phyloP scores from a whole-genome alignment of 2,113 vertebrate genomes.

The Lagopus leucura region DNA sequence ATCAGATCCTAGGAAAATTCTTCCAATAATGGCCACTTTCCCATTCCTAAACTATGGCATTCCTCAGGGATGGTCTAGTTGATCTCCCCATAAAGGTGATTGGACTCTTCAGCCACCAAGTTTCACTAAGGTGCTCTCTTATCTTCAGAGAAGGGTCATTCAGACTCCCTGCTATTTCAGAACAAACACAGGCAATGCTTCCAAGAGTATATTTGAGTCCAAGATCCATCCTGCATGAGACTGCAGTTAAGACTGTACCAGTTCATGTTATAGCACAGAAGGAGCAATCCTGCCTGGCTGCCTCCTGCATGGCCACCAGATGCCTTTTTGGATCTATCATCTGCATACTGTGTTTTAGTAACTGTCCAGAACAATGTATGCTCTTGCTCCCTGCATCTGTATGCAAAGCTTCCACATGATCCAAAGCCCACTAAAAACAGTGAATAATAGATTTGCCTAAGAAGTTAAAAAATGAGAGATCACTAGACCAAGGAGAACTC shows the following conservation, averaged over 20 bases:
- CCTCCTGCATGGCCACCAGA: neutral
- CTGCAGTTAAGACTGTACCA: neutral
- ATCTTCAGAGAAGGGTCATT: neutral
- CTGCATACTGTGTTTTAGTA: neutral
- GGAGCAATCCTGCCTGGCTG: neutral
- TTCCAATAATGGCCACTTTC: neutral
- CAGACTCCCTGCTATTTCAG: neutral
- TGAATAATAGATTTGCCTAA: neutral
- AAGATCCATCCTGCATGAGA: neutral
- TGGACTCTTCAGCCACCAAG: neutral
- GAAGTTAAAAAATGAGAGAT: neutral
- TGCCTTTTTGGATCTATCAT: neutral
- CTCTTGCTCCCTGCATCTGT: neutral
- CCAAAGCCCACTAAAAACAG: neutral
- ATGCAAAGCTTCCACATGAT: neutral
- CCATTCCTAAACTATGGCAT: neutral
- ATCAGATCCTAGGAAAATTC: neutral
- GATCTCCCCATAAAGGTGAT: neutral
- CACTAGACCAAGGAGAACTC: neutral
- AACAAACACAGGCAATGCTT: neutral
- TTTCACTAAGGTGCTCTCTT: neutral
- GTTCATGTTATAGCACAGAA: neutral
- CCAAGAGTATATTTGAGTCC: neutral
- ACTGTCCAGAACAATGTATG: fast-evolving
- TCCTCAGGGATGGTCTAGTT: neutral